A percentile compares a stretch with the other conserved stretches of the same genome.
Conservation (phyloP, 2,113 vertebrate species). For the Cyprinodon tularosa region DNA sequence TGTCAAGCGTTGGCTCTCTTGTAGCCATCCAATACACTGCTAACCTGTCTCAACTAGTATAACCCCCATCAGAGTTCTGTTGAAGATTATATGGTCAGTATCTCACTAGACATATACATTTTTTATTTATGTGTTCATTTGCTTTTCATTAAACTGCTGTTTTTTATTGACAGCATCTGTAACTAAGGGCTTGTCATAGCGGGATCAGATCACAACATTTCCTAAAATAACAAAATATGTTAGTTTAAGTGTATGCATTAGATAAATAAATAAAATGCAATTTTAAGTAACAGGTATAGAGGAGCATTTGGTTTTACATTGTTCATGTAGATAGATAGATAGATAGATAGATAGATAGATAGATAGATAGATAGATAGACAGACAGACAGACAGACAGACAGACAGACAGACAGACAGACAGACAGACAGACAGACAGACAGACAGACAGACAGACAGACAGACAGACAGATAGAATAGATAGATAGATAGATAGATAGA, state of each 20-base stretch:
- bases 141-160: no score
- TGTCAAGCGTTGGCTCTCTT: background rate
- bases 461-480: slow-evolving; percentile 1
- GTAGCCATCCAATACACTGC: background rate
- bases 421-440: slow-evolving; percentile 32
- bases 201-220: background rate
- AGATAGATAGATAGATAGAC: slow-evolving; percentile 21
- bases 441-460: slow-evolving; percentile 45
- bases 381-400: slow-evolving; percentile 40
- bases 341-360: slow-evolving; percentile 47
- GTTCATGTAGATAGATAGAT: slow-evolving; percentile 22
- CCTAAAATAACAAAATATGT: background rate
- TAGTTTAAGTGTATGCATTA: no score
- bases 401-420: slow-evolving; percentile 39
- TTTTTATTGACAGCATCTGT: background rate
- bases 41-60: background rate
- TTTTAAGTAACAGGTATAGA: no score
- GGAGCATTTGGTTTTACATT: no score
- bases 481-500: slow-evolving; percentile 37
- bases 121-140: no score
- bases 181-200: background rate
- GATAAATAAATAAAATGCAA: no score
- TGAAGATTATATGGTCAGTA: no score
- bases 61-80: background rate
- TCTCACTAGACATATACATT: no score